A percentile compares a stretch with the other conserved stretches of the same genome.
phyloP scores from a whole-genome alignment of 2,888 invertebrate genomes.

The Corbicula japonica region DNA sequence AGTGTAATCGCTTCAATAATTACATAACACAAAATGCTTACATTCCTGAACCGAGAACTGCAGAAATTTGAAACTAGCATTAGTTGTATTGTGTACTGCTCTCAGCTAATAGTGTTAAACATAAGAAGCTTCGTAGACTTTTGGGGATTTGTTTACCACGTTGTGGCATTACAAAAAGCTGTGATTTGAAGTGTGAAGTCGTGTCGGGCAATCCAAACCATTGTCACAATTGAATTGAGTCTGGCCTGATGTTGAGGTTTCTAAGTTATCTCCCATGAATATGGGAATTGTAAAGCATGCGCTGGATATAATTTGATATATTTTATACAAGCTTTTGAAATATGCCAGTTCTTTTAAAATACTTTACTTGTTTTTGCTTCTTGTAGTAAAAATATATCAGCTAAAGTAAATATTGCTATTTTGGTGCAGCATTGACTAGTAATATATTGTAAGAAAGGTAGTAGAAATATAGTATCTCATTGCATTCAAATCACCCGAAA shows the following conservation, averaged over 20 bases:
- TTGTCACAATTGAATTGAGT: no score
- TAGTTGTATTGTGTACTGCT: slow-evolving; percentile 24
- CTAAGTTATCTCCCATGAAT: no score
- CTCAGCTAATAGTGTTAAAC: slow-evolving; percentile 9
- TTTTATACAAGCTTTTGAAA: no score
- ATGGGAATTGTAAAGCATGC: no score
- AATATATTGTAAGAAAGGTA: not conserved
- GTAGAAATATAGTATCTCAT: not conserved
- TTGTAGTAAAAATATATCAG: not conserved
- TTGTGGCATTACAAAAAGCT: not conserved
- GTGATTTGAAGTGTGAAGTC: not conserved
- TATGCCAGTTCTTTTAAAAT: not conserved
- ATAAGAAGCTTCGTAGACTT: not conserved
- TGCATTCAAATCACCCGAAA: not conserved
- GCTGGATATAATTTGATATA: no score
- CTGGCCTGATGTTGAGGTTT: no score
- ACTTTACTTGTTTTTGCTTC: not conserved
- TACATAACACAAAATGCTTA: slow-evolving; percentile 77
- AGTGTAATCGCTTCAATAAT: slow-evolving; percentile 79
- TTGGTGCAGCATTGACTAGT: slow-evolving; percentile 1
- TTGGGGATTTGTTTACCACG: slow-evolving; percentile 1
- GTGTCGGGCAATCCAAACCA: not conserved
- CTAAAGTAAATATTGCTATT: not conserved
- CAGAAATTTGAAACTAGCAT: slow-evolving; percentile 65
- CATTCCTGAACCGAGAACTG: slow-evolving; percentile 80